Evolutionary conservation across 2,888 invertebrate species (phyloP), one percentile per base, ranked within the genome.

Genomic region (Chironomus tentans): DNA sequence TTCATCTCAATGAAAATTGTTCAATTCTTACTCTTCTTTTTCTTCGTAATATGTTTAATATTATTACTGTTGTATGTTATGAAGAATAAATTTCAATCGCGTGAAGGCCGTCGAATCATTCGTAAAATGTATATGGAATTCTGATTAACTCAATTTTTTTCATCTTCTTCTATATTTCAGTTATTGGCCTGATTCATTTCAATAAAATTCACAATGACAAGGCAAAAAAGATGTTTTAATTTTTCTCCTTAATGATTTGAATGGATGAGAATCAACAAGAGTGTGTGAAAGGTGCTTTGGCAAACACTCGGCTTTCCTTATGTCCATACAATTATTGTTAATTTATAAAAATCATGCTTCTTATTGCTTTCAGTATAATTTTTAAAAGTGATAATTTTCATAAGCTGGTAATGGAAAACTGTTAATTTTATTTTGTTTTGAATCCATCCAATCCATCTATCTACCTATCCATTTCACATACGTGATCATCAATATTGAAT

Each of bases 171-270:
- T n/a, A 56, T n/a, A n/a, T 15, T 56, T 65, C 18, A n/a, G 68
- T 62, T 38, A 21, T 21, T 68, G 74, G 74, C 12, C 74, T 74
- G 74, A 74, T 68, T 74, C 74, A 74, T 68, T 68, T 74, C 70
- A 62, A 74, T 74, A 62, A 47, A 46, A 70, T 70, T 70, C 70
- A 68, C 74, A 74, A 74, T 74, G 74, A 74, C 74, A 74, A 22
- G n/a, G 74, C 74, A 74, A 48, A 48, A 18, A 62, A 18, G n/a
- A 28, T 38, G 38, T 38, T 38, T 38, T 38, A 38, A 38, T 38
- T 38, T 38, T 38, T 38, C 4, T 38, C 38, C 38, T 38, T 38
- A 38, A 38, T 38, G 38, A 38, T 38, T 38, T 38, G 38, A 38
- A 38, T 38, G 38, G 38, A 38, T 38, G 38, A 38, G 38, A 38